A percentile compares a stretch with the other conserved stretches of the same genome.
These are phyloP conservation scores for Catalaphyllia jardinei DNA, from an alignment of 64 coral and sea anemone genomes.

Conservation along the genomic window DNA sequence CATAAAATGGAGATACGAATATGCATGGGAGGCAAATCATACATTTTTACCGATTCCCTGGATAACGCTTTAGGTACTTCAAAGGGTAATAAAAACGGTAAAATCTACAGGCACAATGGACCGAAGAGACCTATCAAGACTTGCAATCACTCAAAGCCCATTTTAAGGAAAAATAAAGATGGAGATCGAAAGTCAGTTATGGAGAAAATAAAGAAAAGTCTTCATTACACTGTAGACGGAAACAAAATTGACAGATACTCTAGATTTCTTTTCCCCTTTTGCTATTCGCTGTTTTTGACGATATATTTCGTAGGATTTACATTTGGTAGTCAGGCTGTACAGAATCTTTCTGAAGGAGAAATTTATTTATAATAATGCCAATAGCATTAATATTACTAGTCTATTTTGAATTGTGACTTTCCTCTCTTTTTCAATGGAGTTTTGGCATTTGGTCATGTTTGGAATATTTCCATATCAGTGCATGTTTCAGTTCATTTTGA, in stretches of 20 bases:
- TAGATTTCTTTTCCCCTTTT: constrained; percentile 69
- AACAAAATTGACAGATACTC: constrained; percentile 79
- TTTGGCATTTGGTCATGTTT: too few species aligned
- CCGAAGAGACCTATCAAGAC: constrained; percentile 49
- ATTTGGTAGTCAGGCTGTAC: neutral
- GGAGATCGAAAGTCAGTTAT: constrained; percentile 12
- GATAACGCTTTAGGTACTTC: constrained; percentile 16
- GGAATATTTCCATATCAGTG: too few species aligned
- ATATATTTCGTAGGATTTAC: constrained; percentile 64
- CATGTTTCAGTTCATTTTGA: too few species aligned
- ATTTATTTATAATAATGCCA: neutral
- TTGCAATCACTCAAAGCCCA: constrained; percentile 66
- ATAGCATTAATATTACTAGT: too few species aligned
- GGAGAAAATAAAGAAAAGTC: constrained; percentile 48
- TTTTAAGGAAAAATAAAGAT: constrained; percentile 40
- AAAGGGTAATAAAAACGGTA: neutral
- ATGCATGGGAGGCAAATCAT: constrained; percentile 73
- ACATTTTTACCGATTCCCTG: constrained; percentile 65
- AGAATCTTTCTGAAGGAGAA: neutral
- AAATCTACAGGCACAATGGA: constrained; percentile 33
- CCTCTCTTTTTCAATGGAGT: too few species aligned
- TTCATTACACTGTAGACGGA: constrained; percentile 43
- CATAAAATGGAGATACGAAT: constrained; percentile 79
- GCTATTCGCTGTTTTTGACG: constrained; percentile 58
- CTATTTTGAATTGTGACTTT: too few species aligned